Conservation (phyloP, 2,888 invertebrate genomes). For the Aelia acuminata region DNA sequence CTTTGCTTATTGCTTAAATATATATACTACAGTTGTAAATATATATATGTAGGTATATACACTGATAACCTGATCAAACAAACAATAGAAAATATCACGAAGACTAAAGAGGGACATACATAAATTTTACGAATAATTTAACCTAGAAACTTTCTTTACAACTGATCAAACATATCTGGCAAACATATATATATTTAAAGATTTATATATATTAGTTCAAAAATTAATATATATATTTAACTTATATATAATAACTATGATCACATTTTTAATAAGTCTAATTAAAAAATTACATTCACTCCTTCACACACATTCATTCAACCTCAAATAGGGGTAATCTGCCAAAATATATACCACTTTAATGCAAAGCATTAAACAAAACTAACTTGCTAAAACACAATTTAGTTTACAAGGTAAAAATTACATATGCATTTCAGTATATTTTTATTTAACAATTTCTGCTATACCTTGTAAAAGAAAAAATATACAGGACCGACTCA, state of each 20-base stretch:
- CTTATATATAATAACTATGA: conserved; percentile 65
- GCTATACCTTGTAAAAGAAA: conserved; percentile 40
- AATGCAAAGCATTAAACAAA: conserved; percentile 48
- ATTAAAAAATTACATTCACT: conserved; percentile 63
- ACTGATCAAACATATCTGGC: conserved; percentile 37
- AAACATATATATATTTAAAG: conserved; percentile 53
- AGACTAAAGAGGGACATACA: conserved; percentile 50
- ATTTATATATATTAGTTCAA: conserved; percentile 59
- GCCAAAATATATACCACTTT: conserved; percentile 45
- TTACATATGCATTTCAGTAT: neutral
- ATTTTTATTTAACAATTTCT: conserved; percentile 28
- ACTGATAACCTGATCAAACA: conserved; percentile 58
- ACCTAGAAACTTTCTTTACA: conserved; percentile 46
- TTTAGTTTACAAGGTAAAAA: conserved; percentile 55
- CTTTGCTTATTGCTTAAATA: conserved; percentile 11
- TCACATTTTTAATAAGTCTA: conserved; percentile 66
- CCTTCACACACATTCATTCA: neutral
- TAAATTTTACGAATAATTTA: conserved; percentile 53
- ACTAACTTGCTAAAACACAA: conserved; percentile 63
- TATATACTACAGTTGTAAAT: conserved; percentile 43
- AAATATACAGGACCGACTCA: neutral
- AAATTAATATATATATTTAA: conserved; percentile 63
- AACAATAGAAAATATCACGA: conserved; percentile 57
- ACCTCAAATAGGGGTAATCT: neutral
- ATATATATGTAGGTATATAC: conserved; percentile 55